These are phyloP conservation scores for Pissodes strobi DNA, from an alignment of 1,140 invertebrate species.

Conservation along the genomic window DNA sequence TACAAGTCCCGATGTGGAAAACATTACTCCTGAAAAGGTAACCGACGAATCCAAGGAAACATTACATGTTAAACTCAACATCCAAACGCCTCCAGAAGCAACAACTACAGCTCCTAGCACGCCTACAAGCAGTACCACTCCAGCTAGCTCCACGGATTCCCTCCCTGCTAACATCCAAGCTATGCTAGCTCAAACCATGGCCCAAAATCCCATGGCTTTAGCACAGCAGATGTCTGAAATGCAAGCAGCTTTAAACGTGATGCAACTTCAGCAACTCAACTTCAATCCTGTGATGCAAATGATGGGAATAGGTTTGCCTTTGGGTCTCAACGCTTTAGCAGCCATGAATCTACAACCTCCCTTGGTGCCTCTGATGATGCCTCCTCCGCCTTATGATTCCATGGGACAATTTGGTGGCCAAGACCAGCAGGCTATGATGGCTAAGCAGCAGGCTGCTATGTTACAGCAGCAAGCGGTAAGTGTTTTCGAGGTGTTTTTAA, in stretches of 20 bases:
- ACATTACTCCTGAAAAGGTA: slow-evolving; percentile 58
- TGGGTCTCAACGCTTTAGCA: slow-evolving; percentile 80
- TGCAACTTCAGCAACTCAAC: slow-evolving; percentile 86
- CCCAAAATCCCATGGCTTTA: slow-evolving; percentile 63
- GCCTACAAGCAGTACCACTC: slow-evolving; percentile 63
- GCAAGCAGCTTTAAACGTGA: slow-evolving; percentile 83
- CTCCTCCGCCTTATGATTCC: slow-evolving; percentile 74
- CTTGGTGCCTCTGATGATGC: slow-evolving; percentile 88
- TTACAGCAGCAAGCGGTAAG: slow-evolving; percentile 75
- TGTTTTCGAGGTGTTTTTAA: too few relatives aligned
- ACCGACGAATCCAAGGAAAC: slow-evolving; percentile 59
- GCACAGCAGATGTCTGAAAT: slow-evolving; percentile 83
- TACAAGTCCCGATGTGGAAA: slow-evolving; percentile 35
- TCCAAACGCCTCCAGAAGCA: slow-evolving; percentile 60
- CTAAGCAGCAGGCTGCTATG: slow-evolving; percentile 71
- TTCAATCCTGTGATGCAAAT: slow-evolving; percentile 82
- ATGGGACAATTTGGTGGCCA: slow-evolving; percentile 65
- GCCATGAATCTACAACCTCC: slow-evolving; percentile 88
- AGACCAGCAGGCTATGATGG: slow-evolving; percentile 60
- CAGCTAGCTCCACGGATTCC: slow-evolving; percentile 68
- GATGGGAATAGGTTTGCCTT: slow-evolving; percentile 82
- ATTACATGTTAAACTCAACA: slow-evolving; percentile 55
- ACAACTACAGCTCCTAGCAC: slow-evolving; percentile 66
- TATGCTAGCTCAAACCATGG: slow-evolving; percentile 58
- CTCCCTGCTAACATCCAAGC: slow-evolving; percentile 58